Conservation (phyloP, 2,888 invertebrate genomes). For the Aproaerema taeniolella region DNA sequence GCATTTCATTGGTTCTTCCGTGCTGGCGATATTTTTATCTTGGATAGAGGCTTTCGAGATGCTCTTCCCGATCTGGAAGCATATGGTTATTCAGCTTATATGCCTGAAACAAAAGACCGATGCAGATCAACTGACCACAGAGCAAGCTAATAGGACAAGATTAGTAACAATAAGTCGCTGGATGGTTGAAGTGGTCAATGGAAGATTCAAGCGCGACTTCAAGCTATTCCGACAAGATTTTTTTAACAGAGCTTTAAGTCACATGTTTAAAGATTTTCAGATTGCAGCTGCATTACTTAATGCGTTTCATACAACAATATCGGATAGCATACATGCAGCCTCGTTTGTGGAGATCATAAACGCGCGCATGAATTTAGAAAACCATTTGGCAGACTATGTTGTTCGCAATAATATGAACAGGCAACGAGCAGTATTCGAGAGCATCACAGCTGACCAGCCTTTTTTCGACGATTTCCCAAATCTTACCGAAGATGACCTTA, state of each 20-base stretch:
- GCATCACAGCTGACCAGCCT: background rate
- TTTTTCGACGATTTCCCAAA: constrained; percentile 3
- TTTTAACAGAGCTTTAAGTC: constrained; percentile 17
- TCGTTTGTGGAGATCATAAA: constrained; percentile 12
- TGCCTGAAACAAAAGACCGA: constrained; percentile 11
- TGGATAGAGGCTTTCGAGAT: constrained; percentile 13
- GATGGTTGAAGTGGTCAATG: constrained; percentile 20
- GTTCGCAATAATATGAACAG: background rate
- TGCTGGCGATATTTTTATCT: constrained; percentile 10
- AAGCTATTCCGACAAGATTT: no score
- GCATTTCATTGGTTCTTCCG: constrained; percentile 9
- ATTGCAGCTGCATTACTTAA: constrained; percentile 10
- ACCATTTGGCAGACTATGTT: constrained; percentile 6
- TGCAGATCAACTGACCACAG: constrained; percentile 10
- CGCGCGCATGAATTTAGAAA: constrained; percentile 2
- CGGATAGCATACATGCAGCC: constrained; percentile 7
- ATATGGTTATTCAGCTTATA: constrained; percentile 9
- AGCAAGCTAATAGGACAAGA: constrained; percentile 19
- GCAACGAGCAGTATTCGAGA: background rate
- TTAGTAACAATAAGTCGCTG: constrained; percentile 18
- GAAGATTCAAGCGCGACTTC: no score
- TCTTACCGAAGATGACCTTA: no score
- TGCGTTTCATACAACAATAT: constrained; percentile 5
- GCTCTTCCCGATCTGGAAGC: constrained; percentile 5
- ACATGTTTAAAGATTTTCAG: constrained; percentile 8